phyloP scores from a whole-genome alignment of 2,888 invertebrate genomes.

The Anodontia alba region DNA sequence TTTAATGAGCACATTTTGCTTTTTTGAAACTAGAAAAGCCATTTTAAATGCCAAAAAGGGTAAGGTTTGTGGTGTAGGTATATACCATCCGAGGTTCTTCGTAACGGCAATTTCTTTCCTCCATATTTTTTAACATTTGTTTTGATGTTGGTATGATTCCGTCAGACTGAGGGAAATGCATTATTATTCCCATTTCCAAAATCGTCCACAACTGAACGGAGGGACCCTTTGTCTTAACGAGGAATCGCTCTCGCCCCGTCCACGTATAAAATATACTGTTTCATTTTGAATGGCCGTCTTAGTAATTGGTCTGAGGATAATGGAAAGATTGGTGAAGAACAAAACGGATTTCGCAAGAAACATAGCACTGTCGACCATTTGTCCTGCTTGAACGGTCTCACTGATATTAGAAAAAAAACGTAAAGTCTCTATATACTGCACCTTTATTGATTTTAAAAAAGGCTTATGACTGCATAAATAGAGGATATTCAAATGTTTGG shows the following conservation, averaged over 20 bases:
- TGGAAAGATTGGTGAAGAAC: background rate
- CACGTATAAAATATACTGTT: constrained; percentile 26
- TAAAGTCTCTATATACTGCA: no score
- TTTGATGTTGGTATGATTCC: no score
- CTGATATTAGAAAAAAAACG: background rate
- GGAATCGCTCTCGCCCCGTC: constrained; percentile 18
- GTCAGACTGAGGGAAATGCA: no score
- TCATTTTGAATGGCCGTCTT: constrained; percentile 3
- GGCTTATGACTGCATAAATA: background rate
- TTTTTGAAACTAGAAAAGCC: no score
- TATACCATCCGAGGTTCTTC: background rate
- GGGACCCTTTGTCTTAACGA: constrained; percentile 24
- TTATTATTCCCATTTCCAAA: constrained; percentile 24
- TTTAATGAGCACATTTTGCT: no score
- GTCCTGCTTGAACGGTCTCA: background rate
- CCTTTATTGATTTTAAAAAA: background rate
- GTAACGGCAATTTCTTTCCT: background rate
- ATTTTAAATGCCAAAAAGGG: no score
- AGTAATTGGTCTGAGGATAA: constrained; percentile 2
- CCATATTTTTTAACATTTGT: no score
- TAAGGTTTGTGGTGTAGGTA: no score
- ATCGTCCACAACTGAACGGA: background rate
- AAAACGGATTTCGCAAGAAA: background rate
- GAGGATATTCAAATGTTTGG: no score
- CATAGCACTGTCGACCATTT: background rate